These are phyloP conservation scores for Paracentrotus lividus DNA, from an alignment of 53 echinoderm and acorn worm species.

Conservation along the genomic window DNA sequence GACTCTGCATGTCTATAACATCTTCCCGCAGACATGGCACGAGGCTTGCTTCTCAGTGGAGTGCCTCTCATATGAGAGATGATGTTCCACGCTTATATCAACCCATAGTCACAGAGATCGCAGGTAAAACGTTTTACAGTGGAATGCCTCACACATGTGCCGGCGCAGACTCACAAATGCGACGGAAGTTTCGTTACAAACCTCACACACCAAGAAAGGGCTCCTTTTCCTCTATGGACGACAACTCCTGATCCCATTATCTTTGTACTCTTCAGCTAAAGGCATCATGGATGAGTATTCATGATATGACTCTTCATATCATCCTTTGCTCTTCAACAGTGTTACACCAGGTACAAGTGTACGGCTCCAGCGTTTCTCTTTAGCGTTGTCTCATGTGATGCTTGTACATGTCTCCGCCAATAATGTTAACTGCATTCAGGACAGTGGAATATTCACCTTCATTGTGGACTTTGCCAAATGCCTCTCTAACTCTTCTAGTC, in stretches of 20 bases:
- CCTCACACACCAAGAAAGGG: constrained; percentile 61
- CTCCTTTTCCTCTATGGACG: constrained; percentile 60
- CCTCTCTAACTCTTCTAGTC: constrained; percentile 5
- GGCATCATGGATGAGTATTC: constrained; percentile 65
- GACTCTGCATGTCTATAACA: constrained; percentile 56
- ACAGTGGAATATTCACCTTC: constrained; percentile 49
- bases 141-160: constrained; percentile 68
- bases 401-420: constrained; percentile 12
- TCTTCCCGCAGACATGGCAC: constrained; percentile 54
- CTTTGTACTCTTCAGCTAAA: constrained; percentile 53
- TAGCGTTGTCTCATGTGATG: constrained; percentile 31
- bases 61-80: constrained; percentile 58
- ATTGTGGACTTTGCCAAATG: constrained; percentile 43
- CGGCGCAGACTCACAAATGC: constrained; percentile 67
- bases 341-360: constrained; percentile 69
- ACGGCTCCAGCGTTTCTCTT: constrained; percentile 43
- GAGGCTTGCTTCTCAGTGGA: constrained; percentile 32
- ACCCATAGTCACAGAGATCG: constrained; percentile 66
- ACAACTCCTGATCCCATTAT: constrained; percentile 58
- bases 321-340: constrained; percentile 37
- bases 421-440: not conserved
- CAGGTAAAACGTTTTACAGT: constrained; percentile 57
- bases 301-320: constrained; percentile 68
- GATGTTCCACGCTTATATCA: constrained; percentile 49
- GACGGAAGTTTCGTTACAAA: constrained; percentile 65